These are phyloP conservation scores for Vimba vimba DNA, from an alignment of 2,113 vertebrate species.

Conservation along the genomic window DNA sequence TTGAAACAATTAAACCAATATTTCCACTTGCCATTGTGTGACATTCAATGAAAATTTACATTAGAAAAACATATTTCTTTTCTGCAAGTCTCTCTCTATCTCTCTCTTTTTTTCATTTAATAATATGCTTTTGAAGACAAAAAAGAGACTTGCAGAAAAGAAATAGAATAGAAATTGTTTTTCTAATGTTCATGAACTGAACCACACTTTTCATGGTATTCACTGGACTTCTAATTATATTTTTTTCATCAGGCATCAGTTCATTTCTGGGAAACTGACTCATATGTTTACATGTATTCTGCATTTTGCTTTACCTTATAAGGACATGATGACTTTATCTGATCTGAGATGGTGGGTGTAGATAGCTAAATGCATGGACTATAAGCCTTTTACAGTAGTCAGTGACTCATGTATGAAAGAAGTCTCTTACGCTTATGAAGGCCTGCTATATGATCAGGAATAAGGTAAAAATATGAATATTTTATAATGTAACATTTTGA, in stretches of 20 bases:
- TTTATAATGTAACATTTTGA: no score
- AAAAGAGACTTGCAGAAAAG: background rate
- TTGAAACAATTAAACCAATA: no score
- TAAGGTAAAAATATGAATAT: no score
- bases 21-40: no score
- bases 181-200: background rate
- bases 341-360: slow-evolving; percentile 9
- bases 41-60: background rate
- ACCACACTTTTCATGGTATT: background rate
- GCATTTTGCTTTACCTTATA: slow-evolving; percentile 28
- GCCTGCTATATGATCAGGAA: no score
- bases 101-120: no score
- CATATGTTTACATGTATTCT: slow-evolving; percentile 7
- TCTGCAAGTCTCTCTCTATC: background rate
- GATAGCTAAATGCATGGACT: slow-evolving; percentile 34
- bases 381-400: slow-evolving; percentile 7
- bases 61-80: background rate
- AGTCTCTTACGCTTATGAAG: no score
- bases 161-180: background rate
- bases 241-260: background rate
- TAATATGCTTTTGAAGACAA: no score
- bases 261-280: slow-evolving; percentile 41
- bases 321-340: slow-evolving; percentile 41
- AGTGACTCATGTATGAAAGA: slow-evolving; percentile 27
- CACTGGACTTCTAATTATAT: background rate